Evolutionary conservation across 2,797 vertebrate genomes (phyloP).

Genomic region (Setipinna tenuifilis): DNA sequence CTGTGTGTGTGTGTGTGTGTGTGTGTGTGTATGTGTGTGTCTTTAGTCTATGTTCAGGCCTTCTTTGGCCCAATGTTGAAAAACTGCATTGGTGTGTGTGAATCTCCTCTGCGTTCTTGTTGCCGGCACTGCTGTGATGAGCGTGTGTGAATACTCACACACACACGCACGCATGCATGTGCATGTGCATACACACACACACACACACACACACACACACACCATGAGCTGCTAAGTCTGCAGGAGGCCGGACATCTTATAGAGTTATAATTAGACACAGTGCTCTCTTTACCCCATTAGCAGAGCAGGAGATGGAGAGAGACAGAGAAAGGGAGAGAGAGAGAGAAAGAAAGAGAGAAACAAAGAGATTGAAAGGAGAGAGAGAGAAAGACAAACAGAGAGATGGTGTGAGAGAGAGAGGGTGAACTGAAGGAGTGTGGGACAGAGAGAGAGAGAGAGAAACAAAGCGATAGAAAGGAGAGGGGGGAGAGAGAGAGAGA

Average conservation of each 20-base stretch:
- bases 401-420: slow-evolving; percentile 46
- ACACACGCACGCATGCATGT: background rate
- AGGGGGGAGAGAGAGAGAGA: slow-evolving; percentile 29
- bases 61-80: background rate
- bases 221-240: slow-evolving; percentile 18
- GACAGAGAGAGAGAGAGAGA: slow-evolving; percentile 23
- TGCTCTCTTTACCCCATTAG: slow-evolving; percentile 62
- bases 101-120: background rate
- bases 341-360: slow-evolving; percentile 8
- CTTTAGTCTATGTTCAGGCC: background rate
- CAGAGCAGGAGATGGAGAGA: slow-evolving; percentile 23
- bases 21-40: background rate
- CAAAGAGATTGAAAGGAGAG: background rate
- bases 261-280: slow-evolving; percentile 60
- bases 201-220: slow-evolving; percentile 40
- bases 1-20: slow-evolving; percentile 5
- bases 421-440: slow-evolving; percentile 41
- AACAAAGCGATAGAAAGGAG: slow-evolving; percentile 20
- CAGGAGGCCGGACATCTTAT: slow-evolving; percentile 39
- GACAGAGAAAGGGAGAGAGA: slow-evolving; percentile 24
- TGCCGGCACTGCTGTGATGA: background rate
- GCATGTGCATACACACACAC: slow-evolving; percentile 36
- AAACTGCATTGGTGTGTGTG: background rate
- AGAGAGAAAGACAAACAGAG: slow-evolving; percentile 41
- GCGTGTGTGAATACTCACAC: background rate